Evolutionary conservation across 2,888 invertebrate species (phyloP).

Genomic region (Tenthredo distinguenda): DNA sequence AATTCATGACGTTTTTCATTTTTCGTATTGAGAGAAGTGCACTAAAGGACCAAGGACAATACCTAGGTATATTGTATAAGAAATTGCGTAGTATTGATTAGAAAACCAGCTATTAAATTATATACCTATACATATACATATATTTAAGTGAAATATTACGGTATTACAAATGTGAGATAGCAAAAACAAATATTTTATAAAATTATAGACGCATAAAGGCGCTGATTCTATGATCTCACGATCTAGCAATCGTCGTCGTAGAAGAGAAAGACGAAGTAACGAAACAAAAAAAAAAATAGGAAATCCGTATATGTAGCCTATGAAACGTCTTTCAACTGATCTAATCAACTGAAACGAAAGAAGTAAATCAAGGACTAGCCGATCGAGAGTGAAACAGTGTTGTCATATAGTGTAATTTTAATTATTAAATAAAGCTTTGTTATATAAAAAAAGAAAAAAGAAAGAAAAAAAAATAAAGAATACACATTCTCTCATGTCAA

Average conservation of each 20-base stretch:
- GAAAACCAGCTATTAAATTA: conserved; percentile 10
- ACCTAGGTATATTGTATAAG: conserved; percentile 41
- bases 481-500: not conserved
- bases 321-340: not conserved
- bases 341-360: not conserved
- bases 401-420: conserved; percentile 62
- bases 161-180: not conserved
- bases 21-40: conserved; percentile 29
- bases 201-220: not conserved
- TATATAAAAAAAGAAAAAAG: conserved; percentile 59
- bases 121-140: not conserved
- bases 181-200: not conserved
- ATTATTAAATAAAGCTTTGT: conserved; percentile 66
- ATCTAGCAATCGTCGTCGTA: not conserved
- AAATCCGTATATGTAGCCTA: not conserved
- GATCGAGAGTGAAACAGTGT: conserved; percentile 43
- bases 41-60: conserved; percentile 68
- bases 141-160: not conserved
- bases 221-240: not conserved
- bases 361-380: conserved; percentile 19
- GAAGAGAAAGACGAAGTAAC: not conserved
- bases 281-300: not conserved
- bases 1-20: not conserved
- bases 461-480: not conserved
- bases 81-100: conserved; percentile 26